Percentiles rank a stretch among this genome's conserved stretches.
Evolutionary conservation across 2,113 vertebrate genomes (phyloP).

Genomic region (Hippopotamus amphibius): DNA sequence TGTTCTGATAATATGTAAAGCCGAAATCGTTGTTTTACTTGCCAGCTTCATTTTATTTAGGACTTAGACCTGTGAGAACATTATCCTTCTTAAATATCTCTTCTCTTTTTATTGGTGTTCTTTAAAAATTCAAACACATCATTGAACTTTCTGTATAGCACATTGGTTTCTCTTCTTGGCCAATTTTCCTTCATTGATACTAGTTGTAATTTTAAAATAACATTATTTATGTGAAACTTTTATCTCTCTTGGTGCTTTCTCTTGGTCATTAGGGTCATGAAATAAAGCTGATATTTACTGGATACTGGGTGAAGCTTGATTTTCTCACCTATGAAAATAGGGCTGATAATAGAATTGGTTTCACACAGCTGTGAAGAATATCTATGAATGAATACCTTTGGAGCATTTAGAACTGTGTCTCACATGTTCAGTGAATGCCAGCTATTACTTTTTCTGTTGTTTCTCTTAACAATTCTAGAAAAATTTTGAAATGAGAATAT

Average conservation of each 20-base stretch:
- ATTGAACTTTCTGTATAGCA: not conserved
- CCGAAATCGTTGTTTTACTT: not conserved
- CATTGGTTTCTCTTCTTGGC: not conserved
- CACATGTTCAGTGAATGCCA: not conserved
- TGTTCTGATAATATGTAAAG: not conserved
- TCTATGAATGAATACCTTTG: not conserved
- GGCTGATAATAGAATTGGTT: not conserved
- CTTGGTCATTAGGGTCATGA: constrained; percentile 8
- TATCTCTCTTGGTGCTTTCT: not conserved
- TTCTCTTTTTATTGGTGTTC: not conserved
- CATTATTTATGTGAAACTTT: not conserved
- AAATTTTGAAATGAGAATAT: not conserved
- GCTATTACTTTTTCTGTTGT: not conserved
- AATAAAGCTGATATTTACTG: not conserved
- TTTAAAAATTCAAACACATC: not conserved
- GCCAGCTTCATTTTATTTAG: not conserved
- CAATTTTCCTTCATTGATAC: not conserved
- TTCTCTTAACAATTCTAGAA: not conserved
- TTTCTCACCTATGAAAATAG: not conserved
- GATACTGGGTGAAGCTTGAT: not conserved
- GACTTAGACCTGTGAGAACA: not conserved
- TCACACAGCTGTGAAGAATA: not conserved
- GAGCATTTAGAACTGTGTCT: not conserved
- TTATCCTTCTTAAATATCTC: not conserved
- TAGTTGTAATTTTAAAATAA: not conserved